These are phyloP conservation scores for Strongylocentrotus purpuratus DNA, from an alignment of 35 echinoderm and acorn worm species.

Conservation along the genomic window DNA sequence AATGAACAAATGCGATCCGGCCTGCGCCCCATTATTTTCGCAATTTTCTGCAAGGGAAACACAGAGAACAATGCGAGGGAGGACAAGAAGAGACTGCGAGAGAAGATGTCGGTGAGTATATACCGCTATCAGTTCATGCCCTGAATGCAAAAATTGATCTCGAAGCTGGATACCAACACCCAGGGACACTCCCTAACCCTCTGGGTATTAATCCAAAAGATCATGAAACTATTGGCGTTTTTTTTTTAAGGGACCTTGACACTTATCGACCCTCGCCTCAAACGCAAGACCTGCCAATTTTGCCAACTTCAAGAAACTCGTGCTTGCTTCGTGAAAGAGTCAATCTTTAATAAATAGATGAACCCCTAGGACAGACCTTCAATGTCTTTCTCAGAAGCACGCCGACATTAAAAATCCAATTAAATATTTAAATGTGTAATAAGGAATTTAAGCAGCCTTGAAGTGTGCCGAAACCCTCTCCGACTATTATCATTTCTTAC, in stretches of 20 bases:
- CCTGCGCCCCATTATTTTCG: neutral
- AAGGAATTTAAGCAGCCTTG: neutral
- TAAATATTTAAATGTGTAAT: neutral
- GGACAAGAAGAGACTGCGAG: neutral
- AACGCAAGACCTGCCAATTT: neutral
- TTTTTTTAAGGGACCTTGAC: neutral
- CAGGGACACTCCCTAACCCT: neutral
- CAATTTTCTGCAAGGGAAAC: neutral
- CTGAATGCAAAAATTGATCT: neutral
- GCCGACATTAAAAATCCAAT: neutral
- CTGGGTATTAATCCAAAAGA: neutral
- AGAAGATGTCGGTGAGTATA: neutral
- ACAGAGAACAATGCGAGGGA: neutral
- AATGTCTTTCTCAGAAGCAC: neutral
- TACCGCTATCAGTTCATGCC: neutral
- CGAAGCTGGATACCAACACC: neutral
- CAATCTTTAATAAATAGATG: neutral
- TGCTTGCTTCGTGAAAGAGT: neutral
- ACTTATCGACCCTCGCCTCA: neutral
- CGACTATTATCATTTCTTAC: too few relatives aligned
- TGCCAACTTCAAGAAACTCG: neutral
- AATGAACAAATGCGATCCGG: slow-evolving; percentile 29
- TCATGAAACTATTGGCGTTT: neutral
- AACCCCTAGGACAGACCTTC: neutral
- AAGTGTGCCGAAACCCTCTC: neutral